Percentiles rank a stretch among this genome's conserved stretches.
Evolutionary conservation across 2,113 vertebrate species (phyloP).

Genomic region (Anguilla japonica): DNA sequence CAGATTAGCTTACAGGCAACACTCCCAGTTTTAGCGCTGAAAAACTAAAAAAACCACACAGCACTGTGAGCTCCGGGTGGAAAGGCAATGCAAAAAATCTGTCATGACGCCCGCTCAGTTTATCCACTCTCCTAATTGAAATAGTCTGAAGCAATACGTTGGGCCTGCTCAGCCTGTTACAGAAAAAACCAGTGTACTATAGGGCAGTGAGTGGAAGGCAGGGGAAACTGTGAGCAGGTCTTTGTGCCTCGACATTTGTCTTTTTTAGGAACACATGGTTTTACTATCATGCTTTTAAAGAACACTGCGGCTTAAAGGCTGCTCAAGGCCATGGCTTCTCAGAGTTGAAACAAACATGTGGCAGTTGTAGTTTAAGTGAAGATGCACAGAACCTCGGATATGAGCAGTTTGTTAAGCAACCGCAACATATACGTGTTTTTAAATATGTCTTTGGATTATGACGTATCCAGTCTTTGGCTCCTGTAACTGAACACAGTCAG

Average conservation of each 20-base stretch:
- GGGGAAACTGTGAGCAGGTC: background rate
- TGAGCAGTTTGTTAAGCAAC: no score
- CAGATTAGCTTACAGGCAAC: slow-evolving; percentile 4
- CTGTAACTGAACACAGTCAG: background rate
- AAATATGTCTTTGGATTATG: background rate
- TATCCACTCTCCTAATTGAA: background rate
- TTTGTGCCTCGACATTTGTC: background rate
- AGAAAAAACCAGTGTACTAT: background rate
- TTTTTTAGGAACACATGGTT: background rate
- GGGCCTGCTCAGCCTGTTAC: background rate
- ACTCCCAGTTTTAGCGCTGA: background rate
- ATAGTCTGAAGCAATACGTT: background rate
- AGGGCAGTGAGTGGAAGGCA: background rate
- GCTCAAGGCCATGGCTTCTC: background rate
- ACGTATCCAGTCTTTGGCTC: background rate
- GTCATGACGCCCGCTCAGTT: background rate
- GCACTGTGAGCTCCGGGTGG: background rate
- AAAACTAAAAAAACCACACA: background rate
- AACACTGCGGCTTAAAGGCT: background rate
- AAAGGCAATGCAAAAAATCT: slow-evolving; percentile 13
- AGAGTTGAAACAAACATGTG: slow-evolving; percentile 10
- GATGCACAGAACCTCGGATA: background rate
- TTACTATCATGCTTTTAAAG: background rate
- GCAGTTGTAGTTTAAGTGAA: slow-evolving; percentile 7
- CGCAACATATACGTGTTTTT: no score